Percentiles rank a stretch among this genome's conserved stretches.
phyloP scores from a whole-genome alignment of 1,140 invertebrate species.

The Cydia strobilella region DNA sequence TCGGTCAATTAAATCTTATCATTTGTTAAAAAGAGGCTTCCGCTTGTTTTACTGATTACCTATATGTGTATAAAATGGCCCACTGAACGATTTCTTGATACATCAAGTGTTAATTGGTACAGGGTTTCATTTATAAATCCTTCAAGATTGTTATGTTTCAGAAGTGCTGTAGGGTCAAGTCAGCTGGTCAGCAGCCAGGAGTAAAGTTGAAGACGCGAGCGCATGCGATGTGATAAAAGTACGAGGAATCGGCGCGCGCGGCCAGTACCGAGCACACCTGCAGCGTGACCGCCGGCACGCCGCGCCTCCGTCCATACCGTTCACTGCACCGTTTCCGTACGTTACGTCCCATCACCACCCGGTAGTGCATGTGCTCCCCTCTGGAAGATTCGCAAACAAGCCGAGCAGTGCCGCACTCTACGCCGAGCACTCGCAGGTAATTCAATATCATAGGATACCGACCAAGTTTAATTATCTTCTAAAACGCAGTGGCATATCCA shows the following conservation, averaged over 20 bases:
- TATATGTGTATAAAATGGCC: too few species aligned
- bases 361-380: constrained; percentile 26
- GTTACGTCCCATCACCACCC: constrained; percentile 23
- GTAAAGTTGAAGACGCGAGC: constrained; percentile 70
- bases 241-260: constrained; percentile 56
- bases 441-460: constrained; percentile 7
- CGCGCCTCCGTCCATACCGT: constrained; percentile 45
- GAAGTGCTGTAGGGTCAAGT: background rate
- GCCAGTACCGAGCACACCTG: constrained; percentile 66
- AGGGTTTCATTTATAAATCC: background rate
- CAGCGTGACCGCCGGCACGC: constrained; percentile 58
- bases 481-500: background rate
- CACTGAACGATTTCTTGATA: background rate
- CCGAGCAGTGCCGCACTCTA: constrained; percentile 3
- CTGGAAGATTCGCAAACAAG: constrained; percentile 18
- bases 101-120: background rate
- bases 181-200: constrained; percentile 43
- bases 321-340: constrained; percentile 39
- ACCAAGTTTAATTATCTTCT: constrained; percentile 6
- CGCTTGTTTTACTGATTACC: too few species aligned
- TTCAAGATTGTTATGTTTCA: background rate
- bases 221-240: constrained; percentile 74
- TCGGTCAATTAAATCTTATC: too few species aligned
- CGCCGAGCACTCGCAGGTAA: constrained; percentile 12
- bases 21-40: too few species aligned